Conservation (phyloP, 2,113 vertebrate genomes). For the Canis aureus region DNA sequence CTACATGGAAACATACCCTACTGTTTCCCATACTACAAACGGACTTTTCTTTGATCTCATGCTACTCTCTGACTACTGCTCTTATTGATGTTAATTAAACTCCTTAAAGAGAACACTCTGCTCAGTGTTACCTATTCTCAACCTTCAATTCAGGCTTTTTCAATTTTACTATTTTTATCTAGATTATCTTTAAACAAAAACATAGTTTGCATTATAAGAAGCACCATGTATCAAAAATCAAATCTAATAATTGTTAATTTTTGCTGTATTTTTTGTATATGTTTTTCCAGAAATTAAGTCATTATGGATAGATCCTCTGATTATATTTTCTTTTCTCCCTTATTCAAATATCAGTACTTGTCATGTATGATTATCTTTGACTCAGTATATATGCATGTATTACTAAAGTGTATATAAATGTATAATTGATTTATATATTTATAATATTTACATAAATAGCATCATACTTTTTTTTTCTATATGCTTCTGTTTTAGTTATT, state of each 20-base stretch:
- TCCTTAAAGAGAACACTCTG: not conserved
- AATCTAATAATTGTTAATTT: not conserved
- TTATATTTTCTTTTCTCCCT: not conserved
- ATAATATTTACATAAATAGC: not conserved
- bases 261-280: not conserved
- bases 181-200: not conserved
- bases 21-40: not conserved
- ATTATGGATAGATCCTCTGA: not conserved
- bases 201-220: not conserved
- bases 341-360: not conserved
- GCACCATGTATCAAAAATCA: not conserved
- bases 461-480: not conserved
- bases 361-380: not conserved
- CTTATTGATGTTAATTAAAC: not conserved
- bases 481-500: not conserved
- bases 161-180: not conserved
- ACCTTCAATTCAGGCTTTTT: not conserved
- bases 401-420: not conserved
- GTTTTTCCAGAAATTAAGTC: not conserved
- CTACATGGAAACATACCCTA: not conserved
- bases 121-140: not conserved
- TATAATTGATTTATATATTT: not conserved
- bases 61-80: not conserved
- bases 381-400: not conserved
- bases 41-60: not conserved